A percentile compares a stretch with the other conserved stretches of the same genome.
These are phyloP conservation scores for Pterocles gutturalis DNA, from an alignment of 2,113 vertebrate species.

Conservation along the genomic window DNA sequence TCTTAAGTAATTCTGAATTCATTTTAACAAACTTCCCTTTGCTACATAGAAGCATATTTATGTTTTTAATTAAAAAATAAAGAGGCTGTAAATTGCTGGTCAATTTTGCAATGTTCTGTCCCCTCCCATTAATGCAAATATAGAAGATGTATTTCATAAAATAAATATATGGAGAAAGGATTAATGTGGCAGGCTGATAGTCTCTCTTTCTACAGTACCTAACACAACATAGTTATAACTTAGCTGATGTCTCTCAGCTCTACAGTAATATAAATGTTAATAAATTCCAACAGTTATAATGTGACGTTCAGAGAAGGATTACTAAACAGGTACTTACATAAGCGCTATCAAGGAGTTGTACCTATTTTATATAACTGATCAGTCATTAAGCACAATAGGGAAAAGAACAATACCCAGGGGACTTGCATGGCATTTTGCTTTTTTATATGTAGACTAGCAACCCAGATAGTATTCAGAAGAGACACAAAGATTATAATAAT, in stretches of 20 bases:
- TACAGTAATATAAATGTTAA: conserved; percentile 35
- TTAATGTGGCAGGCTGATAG: conserved; percentile 15
- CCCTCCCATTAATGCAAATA: conserved; percentile 46
- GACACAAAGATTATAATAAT: conserved; percentile 27
- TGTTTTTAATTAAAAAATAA: conserved; percentile 67
- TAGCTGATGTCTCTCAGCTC: not conserved
- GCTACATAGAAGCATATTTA: conserved; percentile 38
- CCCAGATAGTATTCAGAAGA: not conserved
- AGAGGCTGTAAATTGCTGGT: conserved; percentile 44
- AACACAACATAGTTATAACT: not conserved
- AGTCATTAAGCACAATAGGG: conserved; percentile 16
- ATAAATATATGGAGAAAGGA: not conserved
- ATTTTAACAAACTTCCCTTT: conserved; percentile 7
- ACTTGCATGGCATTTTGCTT: not conserved
- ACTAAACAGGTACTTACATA: conserved; percentile 54
- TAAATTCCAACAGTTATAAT: conserved; percentile 29
- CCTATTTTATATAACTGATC: conserved; percentile 42
- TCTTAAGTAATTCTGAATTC: conserved; percentile 3
- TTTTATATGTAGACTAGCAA: conserved; percentile 1
- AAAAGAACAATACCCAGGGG: conserved; percentile 19
- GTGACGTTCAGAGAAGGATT: conserved; percentile 37
- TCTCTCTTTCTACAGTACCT: not conserved
- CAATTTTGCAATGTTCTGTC: conserved; percentile 37
- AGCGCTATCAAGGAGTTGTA: conserved; percentile 27
- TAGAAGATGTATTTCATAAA: conserved; percentile 12